phyloP scores from a whole-genome alignment of 2,888 invertebrate genomes.

The Aspidapion aeneum region DNA sequence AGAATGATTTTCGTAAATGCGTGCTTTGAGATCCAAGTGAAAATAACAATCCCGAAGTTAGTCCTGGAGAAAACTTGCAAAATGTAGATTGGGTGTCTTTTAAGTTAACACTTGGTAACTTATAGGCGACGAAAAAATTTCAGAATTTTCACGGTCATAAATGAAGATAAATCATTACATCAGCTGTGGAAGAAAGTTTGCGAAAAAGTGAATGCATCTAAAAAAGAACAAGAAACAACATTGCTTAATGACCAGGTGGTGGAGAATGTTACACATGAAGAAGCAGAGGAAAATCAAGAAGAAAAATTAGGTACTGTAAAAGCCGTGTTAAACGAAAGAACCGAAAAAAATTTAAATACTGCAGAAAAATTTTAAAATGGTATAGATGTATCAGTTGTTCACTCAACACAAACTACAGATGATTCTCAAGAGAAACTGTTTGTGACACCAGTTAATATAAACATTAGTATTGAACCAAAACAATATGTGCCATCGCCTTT shows the following conservation, averaged over 20 bases:
- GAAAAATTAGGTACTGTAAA: background rate
- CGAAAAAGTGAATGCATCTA: background rate
- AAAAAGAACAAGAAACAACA: background rate
- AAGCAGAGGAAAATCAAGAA: background rate
- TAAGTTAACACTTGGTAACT: background rate
- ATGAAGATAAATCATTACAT: background rate
- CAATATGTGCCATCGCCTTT: background rate
- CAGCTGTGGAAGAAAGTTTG: background rate
- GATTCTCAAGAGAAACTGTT: background rate
- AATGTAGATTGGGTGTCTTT: background rate
- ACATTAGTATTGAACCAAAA: background rate
- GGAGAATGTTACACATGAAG: background rate
- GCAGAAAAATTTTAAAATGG: background rate
- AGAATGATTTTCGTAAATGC: conserved; percentile 27
- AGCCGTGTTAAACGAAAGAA: background rate
- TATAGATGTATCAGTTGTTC: background rate
- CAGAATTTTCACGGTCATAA: background rate
- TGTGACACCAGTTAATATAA: background rate
- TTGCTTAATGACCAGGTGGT: background rate
- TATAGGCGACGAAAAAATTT: background rate
- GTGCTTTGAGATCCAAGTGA: conserved; percentile 26
- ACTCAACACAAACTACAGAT: background rate
- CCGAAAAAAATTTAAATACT: background rate
- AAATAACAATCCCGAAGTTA: background rate
- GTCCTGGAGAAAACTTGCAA: background rate